Percentiles rank a stretch among this genome's conserved stretches.
Evolutionary conservation across 2,113 vertebrate species (phyloP).

Genomic region (Neomonachus schauinslandi): DNA sequence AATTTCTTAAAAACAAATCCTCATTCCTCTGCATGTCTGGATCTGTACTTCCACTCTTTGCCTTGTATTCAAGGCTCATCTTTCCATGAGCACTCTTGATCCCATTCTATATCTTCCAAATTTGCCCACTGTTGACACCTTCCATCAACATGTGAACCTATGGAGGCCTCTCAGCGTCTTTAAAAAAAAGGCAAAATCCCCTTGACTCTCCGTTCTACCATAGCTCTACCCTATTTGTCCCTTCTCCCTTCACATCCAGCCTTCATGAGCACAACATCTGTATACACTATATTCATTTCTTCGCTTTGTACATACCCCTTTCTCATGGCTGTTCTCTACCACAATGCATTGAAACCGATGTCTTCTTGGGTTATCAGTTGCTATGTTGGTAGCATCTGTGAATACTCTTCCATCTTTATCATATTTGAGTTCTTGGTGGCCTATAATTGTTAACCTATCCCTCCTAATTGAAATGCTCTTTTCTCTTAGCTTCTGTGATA

Average conservation of each 20-base stretch:
- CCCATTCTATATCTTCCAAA: neutral
- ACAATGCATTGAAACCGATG: neutral
- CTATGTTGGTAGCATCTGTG: rapidly evolving
- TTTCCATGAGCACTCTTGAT: neutral
- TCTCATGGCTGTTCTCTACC: neutral
- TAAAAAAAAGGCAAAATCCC: neutral
- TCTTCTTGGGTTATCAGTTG: neutral
- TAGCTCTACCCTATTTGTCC: neutral
- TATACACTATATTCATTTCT: rapidly evolving
- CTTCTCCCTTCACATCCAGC: neutral
- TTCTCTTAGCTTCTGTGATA: neutral
- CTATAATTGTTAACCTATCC: no score
- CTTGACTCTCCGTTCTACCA: neutral
- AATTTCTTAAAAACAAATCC: neutral
- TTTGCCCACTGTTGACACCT: neutral
- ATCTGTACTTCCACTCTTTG: neutral
- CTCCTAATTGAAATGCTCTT: neutral
- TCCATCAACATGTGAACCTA: neutral
- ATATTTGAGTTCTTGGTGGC: neutral
- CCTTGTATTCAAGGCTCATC: neutral
- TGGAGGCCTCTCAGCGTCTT: neutral
- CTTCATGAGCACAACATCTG: neutral
- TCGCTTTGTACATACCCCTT: neutral
- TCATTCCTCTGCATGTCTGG: neutral
- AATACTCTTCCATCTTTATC: neutral